Conservation (phyloP, 2,888 invertebrate species). For the Pandemis cinnamomeana region DNA sequence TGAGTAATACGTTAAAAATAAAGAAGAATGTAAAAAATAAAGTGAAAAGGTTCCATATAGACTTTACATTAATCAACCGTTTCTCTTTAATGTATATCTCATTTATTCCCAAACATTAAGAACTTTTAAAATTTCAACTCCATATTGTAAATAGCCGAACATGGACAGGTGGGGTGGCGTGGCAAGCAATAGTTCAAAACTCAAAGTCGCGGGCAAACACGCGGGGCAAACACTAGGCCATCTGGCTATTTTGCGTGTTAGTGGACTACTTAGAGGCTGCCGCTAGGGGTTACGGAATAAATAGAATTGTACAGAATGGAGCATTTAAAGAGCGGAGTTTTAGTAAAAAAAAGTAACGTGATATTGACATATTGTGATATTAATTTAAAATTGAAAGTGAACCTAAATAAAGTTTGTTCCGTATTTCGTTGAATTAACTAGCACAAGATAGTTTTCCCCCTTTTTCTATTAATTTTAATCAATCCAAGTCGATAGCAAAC, state of each 20-base stretch:
- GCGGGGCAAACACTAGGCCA: constrained; percentile 81
- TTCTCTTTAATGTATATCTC: not conserved
- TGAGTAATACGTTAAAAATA: too few relatives aligned
- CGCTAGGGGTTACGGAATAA: constrained; percentile 39
- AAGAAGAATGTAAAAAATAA: too few relatives aligned
- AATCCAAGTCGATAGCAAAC: too few relatives aligned
- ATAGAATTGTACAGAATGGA: not conserved
- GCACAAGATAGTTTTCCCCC: too few relatives aligned
- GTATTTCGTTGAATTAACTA: too few relatives aligned
- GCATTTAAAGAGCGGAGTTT: not conserved
- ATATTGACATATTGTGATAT: too few relatives aligned
- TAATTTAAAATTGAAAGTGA: too few relatives aligned
- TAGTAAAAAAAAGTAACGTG: too few relatives aligned
- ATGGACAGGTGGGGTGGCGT: constrained; percentile 71
- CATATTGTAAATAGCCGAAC: constrained; percentile 56
- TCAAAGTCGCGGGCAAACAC: constrained; percentile 80
- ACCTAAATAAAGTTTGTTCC: too few relatives aligned
- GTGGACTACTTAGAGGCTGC: constrained; percentile 51
- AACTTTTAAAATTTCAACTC: constrained; percentile 36
- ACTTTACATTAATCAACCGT: not conserved
- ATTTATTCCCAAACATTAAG: not conserved
- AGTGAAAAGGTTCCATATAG: too few relatives aligned
- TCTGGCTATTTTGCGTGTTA: constrained; percentile 69
- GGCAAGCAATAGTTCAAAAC: constrained; percentile 74
- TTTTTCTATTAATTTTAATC: too few relatives aligned